Conservation (phyloP, 23 tunicate species). For the Botrylloides violaceus region DNA sequence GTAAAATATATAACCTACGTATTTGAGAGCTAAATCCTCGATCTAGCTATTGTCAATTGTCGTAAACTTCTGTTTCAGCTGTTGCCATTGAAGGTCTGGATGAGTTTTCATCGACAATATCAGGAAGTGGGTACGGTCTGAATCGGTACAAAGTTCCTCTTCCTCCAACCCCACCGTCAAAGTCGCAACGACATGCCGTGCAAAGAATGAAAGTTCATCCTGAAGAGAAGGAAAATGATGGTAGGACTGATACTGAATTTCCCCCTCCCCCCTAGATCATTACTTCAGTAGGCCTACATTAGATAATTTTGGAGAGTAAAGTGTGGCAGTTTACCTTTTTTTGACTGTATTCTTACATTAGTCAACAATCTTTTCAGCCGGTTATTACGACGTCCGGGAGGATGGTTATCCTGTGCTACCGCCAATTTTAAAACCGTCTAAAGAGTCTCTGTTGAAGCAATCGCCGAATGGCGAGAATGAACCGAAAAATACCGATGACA, state of each 20-base stretch:
- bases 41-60: too few relatives aligned
- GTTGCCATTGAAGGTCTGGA: not conserved
- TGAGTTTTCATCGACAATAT: not conserved
- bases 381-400: conserved; percentile 5
- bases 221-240: conserved; percentile 5
- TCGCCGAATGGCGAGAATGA: conserved; percentile 6
- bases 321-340: not conserved
- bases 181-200: conserved; percentile 8
- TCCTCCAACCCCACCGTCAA: conserved; percentile 19
- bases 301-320: too few relatives aligned
- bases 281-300: not conserved
- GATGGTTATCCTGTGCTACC: conserved; percentile 10
- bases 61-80: not conserved
- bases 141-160: conserved; percentile 11
- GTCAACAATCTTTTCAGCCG: not conserved
- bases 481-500: not conserved
- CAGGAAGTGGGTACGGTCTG: conserved; percentile 9
- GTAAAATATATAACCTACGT: too few relatives aligned
- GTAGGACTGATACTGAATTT: not conserved
- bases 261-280: not conserved
- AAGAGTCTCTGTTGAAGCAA: not conserved
- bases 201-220: not conserved
- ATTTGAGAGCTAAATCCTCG: too few relatives aligned
- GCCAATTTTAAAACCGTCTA: conserved; percentile 4
- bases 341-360: not conserved